phyloP scores from a whole-genome alignment of 2,797 vertebrate genomes.

The Vespertilio murinus region DNA sequence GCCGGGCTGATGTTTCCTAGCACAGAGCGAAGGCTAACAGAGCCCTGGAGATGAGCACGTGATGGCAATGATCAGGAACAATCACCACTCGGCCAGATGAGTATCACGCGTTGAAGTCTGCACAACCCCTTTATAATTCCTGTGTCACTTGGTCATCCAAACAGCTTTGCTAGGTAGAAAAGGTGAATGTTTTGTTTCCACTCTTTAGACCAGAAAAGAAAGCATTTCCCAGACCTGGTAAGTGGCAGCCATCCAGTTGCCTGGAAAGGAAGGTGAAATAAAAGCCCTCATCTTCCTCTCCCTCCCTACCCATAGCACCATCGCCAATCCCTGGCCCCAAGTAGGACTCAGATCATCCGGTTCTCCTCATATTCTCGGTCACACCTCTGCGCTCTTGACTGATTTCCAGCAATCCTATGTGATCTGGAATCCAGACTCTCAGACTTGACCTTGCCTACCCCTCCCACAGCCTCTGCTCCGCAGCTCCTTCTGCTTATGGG shows the following conservation, averaged over 20 bases:
- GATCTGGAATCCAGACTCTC: neutral
- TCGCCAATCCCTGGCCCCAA: neutral
- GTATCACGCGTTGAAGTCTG: neutral
- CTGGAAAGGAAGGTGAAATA: neutral
- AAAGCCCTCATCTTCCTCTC: neutral
- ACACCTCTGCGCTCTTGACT: accelerated
- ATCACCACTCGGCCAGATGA: neutral
- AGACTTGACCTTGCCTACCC: no score
- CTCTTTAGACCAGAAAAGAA: neutral
- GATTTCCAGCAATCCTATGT: neutral
- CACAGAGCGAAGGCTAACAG: neutral
- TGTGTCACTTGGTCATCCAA: neutral
- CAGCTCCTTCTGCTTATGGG: neutral
- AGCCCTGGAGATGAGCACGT: neutral
- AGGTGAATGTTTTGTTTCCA: neutral
- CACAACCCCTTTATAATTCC: neutral
- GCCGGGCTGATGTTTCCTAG: neutral
- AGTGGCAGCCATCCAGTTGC: neutral
- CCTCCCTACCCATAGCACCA: neutral
- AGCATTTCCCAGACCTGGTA: neutral
- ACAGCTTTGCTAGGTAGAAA: neutral
- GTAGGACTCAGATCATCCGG: neutral
- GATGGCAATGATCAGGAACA: neutral
- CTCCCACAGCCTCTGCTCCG: neutral
- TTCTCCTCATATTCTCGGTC: neutral